Evolutionary conservation across 2,888 invertebrate species (phyloP), one percentile per base, ranked within the genome.

Genomic region (Crossocerus cetratus): DNA sequence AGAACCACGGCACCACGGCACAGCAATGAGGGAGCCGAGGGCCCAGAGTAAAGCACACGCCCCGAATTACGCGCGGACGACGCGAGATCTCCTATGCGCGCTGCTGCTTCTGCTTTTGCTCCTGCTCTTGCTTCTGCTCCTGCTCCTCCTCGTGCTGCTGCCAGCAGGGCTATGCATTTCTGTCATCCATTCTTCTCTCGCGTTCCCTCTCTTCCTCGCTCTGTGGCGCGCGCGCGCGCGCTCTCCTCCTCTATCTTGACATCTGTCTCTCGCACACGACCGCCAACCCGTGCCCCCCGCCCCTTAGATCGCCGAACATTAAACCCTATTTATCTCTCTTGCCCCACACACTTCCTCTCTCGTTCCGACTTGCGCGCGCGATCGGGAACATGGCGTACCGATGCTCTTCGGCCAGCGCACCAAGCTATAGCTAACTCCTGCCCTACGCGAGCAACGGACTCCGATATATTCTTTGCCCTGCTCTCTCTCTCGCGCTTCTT

Each of bases 61-160:
- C 86, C 86, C 82, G 82, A 85, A 83, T 86, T 84, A 84, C 82
- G 83, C 84, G 85, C 85, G 82, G 72, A 86, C 79, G 72, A 80
- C 79, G 78, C 82, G 82, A 84, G 62, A 57, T 74, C 58, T 66
- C 62, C 68, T 70, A 67, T 65, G 22, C 66, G 68, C 70, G 72
- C 63, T 66, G 81, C 78, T 76, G 73, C 69, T 77, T 79, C 69
- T 77, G 69, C 73, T 82, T 56, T 21, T 49, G 49, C 23, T 68
- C 62, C 21, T 55, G 71, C 68, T 75, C 66, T 65, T 78, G 77
- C 74, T 78, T 72, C 74, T 78, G 72, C 72, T 80, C 18, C 67
- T 60, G 55, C 63, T 64, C 67, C 59, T 57, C 74, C 75, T 77
- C 72, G 65, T 79, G 66, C 49, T 49, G 77, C 74, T 78, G 65